Conservation (phyloP, 2,797 vertebrate species). For the Perodicticus potto region DNA sequence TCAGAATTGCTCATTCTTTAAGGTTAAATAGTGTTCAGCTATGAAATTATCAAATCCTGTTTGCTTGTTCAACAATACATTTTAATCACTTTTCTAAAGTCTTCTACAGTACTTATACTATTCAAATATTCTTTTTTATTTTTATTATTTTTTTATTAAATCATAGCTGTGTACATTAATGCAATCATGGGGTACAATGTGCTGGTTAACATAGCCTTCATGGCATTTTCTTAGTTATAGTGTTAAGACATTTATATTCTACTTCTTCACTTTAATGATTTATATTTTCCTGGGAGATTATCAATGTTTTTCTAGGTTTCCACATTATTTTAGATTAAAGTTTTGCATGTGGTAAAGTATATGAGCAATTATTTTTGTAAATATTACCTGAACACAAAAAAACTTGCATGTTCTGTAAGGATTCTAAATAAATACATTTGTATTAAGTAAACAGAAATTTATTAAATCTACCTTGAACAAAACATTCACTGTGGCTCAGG, state of each 20-base stretch:
- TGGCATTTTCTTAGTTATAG: too few relatives aligned
- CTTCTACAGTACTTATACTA: background rate
- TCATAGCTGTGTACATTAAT: too few relatives aligned
- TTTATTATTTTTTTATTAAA: too few relatives aligned
- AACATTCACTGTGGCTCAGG: background rate
- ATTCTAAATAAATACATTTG: background rate
- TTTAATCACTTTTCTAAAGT: conserved; percentile 35
- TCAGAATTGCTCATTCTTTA: background rate
- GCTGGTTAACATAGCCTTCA: too few relatives aligned
- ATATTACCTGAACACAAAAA: background rate
- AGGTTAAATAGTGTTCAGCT: background rate
- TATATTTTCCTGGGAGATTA: conserved; percentile 43
- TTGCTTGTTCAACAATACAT: conserved; percentile 27
- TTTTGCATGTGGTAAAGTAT: conserved; percentile 20
- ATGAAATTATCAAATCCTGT: background rate
- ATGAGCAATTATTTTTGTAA: background rate
- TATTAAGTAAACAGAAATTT: conserved; percentile 8
- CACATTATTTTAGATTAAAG: background rate
- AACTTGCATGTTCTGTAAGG: background rate
- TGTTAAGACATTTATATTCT: background rate
- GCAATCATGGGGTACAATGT: too few relatives aligned
- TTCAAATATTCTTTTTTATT: background rate
- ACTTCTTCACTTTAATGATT: conserved; percentile 4
- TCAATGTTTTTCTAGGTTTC: background rate
- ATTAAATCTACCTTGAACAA: background rate